phyloP scores from a whole-genome alignment of 2,888 invertebrate species.

The Philereme vetulata region DNA sequence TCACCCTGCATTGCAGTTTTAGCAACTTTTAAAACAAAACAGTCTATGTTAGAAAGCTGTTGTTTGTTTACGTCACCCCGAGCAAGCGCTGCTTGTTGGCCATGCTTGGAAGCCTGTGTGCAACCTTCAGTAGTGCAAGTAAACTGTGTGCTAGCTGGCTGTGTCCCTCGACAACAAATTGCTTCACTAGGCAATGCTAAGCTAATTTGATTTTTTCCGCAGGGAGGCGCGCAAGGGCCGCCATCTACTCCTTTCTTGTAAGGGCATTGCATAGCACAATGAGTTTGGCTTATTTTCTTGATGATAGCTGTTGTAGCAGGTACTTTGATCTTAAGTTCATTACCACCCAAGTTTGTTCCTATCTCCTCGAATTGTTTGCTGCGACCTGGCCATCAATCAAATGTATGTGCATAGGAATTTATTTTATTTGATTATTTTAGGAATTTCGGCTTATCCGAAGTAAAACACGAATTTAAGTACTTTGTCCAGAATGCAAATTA shows the following conservation, averaged over 20 bases:
- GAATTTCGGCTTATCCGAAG: neutral
- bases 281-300: constrained; percentile 77
- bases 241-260: constrained; percentile 53
- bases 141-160: constrained; percentile 68
- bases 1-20: constrained; percentile 86
- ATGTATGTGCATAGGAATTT: constrained; percentile 57
- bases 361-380: constrained; percentile 77
- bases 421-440: constrained; percentile 21
- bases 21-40: constrained; percentile 86
- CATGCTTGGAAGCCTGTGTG: constrained; percentile 61
- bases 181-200: constrained; percentile 66
- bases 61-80: constrained; percentile 63
- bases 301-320: constrained; percentile 69
- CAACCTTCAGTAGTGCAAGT: constrained; percentile 78
- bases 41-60: constrained; percentile 80
- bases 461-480: constrained; percentile 8
- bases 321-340: constrained; percentile 77
- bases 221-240: constrained; percentile 64
- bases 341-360: constrained; percentile 71
- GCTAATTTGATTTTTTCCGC: constrained; percentile 75
- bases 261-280: constrained; percentile 69
- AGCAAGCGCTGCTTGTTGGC: constrained; percentile 55
- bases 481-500: constrained; percentile 29
- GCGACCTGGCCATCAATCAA: constrained; percentile 79
- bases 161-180: constrained; percentile 63